A percentile compares a stretch with the other conserved stretches of the same genome.
Evolutionary conservation across 2,113 vertebrate genomes (phyloP).

Genomic region (Limanda limanda): DNA sequence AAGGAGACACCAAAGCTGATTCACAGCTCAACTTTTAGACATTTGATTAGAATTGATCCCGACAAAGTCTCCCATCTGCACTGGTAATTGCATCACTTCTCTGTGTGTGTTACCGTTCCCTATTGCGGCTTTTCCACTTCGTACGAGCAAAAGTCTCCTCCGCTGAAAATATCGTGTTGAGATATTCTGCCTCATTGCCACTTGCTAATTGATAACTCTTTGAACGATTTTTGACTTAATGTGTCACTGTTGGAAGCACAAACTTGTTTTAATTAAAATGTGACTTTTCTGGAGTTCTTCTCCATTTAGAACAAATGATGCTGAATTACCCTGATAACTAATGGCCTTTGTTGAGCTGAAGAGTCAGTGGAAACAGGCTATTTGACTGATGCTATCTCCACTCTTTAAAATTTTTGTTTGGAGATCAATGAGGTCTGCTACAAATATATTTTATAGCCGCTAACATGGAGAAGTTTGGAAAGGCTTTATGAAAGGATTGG

Average conservation of each 20-base stretch:
- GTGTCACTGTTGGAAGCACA: slow-evolving; percentile 45
- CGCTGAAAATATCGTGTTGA: slow-evolving; percentile 54
- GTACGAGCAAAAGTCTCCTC: slow-evolving; percentile 60
- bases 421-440: too few species aligned
- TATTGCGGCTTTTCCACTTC: slow-evolving; percentile 54
- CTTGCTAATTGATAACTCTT: slow-evolving; percentile 71
- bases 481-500: too few species aligned
- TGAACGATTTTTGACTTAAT: slow-evolving; percentile 47
- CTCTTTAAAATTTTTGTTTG: too few species aligned
- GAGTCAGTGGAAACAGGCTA: neutral
- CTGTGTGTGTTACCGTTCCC: slow-evolving; percentile 53
- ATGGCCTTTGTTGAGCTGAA: slow-evolving; percentile 40
- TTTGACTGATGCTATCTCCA: too few species aligned
- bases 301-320: slow-evolving; percentile 56
- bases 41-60: slow-evolving; percentile 71
- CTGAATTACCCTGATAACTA: slow-evolving; percentile 47
- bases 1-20: slow-evolving; percentile 33
- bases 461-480: too few species aligned
- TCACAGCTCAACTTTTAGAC: slow-evolving; percentile 55
- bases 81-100: slow-evolving; percentile 57
- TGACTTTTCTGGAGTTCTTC: slow-evolving; percentile 60
- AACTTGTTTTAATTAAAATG: slow-evolving; percentile 71
- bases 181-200: slow-evolving; percentile 53
- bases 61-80: slow-evolving; percentile 51
- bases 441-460: too few species aligned